Conservation (phyloP, 2,888 invertebrate species). For the Rhynchonema sp. region DNA sequence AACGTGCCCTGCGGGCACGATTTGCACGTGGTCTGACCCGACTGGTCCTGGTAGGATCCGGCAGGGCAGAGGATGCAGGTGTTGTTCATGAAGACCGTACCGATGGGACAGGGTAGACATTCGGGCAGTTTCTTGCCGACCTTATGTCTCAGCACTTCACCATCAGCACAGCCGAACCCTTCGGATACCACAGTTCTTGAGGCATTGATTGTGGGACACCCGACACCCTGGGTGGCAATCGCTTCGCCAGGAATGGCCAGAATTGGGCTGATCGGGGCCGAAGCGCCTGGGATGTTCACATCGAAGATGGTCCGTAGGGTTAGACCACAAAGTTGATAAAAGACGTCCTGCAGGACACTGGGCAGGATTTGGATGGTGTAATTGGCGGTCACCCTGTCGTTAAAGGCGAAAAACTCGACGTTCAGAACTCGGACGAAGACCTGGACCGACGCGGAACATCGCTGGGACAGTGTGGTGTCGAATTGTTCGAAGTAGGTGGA, state of each 20-base stretch:
- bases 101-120: conserved; percentile 91
- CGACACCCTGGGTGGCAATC: conserved; percentile 38
- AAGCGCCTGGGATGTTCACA: conserved; percentile 31
- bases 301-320: conserved; percentile 81
- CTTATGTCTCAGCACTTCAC: conserved; percentile 79
- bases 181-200: conserved; percentile 59
- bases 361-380: conserved; percentile 70
- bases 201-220: conserved; percentile 63
- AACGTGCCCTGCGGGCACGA: conserved; percentile 82
- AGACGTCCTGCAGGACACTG: conserved; percentile 63
- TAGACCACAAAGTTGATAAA: conserved; percentile 83
- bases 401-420: conserved; percentile 40
- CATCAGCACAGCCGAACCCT: conserved; percentile 77
- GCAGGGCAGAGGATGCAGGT: conserved; percentile 67
- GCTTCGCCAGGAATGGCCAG: conserved; percentile 17
- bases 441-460: conserved; percentile 81
- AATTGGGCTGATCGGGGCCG: conserved; percentile 18
- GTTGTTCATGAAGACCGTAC: conserved; percentile 75
- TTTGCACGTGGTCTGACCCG: conserved; percentile 71
- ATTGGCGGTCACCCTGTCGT: conserved; percentile 52
- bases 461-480: conserved; percentile 49
- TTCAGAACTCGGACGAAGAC: conserved; percentile 78
- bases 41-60: conserved; percentile 69
- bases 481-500: conserved; percentile 17
- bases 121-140: conserved; percentile 50